A percentile compares a stretch with the other conserved stretches of the same genome.
phyloP scores from a whole-genome alignment of 2,797 vertebrate species.

The Hemitrygon akajei region DNA sequence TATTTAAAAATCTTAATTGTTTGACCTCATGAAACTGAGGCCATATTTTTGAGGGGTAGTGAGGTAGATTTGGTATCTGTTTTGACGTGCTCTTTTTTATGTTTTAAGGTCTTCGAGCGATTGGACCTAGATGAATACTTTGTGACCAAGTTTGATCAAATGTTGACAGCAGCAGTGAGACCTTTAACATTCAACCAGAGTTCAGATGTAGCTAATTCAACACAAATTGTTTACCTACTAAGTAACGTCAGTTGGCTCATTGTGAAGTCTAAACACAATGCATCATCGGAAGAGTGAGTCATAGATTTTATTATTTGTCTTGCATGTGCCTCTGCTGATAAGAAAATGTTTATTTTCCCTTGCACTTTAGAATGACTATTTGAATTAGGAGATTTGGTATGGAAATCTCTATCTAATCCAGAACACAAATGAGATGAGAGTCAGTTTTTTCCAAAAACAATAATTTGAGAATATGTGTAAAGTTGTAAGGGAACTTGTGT shows the following conservation, averaged over 20 bases:
- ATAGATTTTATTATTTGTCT: neutral
- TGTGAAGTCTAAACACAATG: neutral
- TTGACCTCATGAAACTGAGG: neutral
- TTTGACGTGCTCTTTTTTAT: neutral
- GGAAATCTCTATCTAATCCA: neutral
- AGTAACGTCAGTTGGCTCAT: neutral
- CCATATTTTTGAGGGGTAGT: neutral
- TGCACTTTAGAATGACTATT: neutral
- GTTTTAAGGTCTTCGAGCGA: conserved; percentile 11
- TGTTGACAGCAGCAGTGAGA: neutral
- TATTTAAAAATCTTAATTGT: neutral
- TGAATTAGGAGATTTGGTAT: neutral
- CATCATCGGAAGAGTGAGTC: conserved; percentile 29
- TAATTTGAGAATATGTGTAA: neutral
- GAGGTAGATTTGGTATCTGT: neutral
- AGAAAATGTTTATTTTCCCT: neutral
- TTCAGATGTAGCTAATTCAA: neutral
- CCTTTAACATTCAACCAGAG: neutral
- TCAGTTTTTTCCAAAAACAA: neutral
- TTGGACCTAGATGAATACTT: conserved; percentile 11
- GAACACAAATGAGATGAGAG: neutral
- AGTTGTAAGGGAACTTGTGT: neutral
- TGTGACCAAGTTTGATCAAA: conserved; percentile 33
- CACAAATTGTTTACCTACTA: neutral
- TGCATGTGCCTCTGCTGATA: neutral